Evolutionary conservation across 2,888 invertebrate species (phyloP).

Genomic region (Stenichneumon culpator): DNA sequence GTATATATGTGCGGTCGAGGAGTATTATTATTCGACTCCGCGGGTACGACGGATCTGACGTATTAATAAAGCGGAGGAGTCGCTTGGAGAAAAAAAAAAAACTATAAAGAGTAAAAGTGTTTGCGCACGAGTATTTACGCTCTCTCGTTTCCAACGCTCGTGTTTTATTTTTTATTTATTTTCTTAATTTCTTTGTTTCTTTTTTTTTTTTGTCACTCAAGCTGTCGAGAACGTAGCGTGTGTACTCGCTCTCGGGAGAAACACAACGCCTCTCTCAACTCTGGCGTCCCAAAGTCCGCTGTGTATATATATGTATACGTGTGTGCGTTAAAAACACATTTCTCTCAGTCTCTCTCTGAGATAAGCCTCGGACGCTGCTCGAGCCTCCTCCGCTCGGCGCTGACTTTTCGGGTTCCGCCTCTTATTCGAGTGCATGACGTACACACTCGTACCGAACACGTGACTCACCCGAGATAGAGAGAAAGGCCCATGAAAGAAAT

Average conservation of each 20-base stretch:
- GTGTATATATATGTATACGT: not conserved
- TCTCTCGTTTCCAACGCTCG: not conserved
- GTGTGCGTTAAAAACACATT: constrained; percentile 3
- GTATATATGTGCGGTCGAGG: not conserved
- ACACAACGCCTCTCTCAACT: not conserved
- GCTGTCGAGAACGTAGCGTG: not conserved
- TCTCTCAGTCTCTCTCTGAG: not conserved
- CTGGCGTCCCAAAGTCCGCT: not conserved
- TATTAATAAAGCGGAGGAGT: constrained; percentile 21
- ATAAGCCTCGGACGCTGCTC: not conserved
- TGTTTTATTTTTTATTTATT: not conserved
- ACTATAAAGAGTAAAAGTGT: constrained; percentile 1
- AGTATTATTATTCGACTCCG: constrained; percentile 40
- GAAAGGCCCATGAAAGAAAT: constrained; percentile 21
- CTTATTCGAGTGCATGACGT: constrained; percentile 14
- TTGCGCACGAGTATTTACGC: not conserved
- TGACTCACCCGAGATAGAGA: constrained; percentile 33
- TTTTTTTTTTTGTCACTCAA: not conserved
- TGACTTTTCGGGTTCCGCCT: constrained; percentile 11
- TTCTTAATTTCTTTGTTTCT: too few species aligned
- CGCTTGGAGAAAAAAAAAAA: constrained; percentile 7
- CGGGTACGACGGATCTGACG: constrained; percentile 16
- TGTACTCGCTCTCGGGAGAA: not conserved
- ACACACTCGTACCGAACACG: not conserved
- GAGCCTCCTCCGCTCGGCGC: not conserved